Evolutionary conservation across 2,113 vertebrate genomes (phyloP).

Genomic region (Chascanopsetta lugubris): DNA sequence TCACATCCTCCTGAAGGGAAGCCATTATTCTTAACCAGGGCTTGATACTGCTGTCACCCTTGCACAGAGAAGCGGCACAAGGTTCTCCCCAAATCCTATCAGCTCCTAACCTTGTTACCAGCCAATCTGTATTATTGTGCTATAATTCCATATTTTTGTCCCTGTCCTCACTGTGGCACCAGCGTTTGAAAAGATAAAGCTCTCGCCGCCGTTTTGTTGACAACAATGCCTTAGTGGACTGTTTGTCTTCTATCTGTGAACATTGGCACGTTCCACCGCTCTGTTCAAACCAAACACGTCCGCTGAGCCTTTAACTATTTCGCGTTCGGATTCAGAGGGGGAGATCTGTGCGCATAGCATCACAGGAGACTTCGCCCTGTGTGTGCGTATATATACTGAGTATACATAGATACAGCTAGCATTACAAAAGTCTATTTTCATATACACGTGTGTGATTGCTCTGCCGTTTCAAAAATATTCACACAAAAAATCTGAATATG

Average conservation of each 20-base stretch:
- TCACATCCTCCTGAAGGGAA: slow-evolving; percentile 85
- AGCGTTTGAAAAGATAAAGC: slow-evolving; percentile 70
- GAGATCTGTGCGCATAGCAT: not conserved
- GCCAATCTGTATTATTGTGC: slow-evolving; percentile 85
- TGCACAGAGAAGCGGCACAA: slow-evolving; percentile 76
- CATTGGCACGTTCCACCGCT: slow-evolving; percentile 51
- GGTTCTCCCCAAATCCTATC: slow-evolving; percentile 83
- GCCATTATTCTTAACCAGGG: slow-evolving; percentile 84
- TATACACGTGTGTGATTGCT: no score
- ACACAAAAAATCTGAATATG: no score
- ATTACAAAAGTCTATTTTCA: no score
- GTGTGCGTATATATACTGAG: no score
- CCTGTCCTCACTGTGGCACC: slow-evolving; percentile 78
- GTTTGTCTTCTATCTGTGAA: slow-evolving; percentile 69
- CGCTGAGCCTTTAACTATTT: slow-evolving; percentile 45
- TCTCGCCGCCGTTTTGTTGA: slow-evolving; percentile 63
- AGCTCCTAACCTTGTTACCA: slow-evolving; percentile 84
- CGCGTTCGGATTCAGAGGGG: not conserved
- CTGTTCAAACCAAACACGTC: slow-evolving; percentile 50
- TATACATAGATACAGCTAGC: no score
- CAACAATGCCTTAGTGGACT: slow-evolving; percentile 63
- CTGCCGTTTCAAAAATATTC: no score
- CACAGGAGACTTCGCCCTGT: no score
- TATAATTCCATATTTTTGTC: slow-evolving; percentile 82
- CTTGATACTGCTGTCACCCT: slow-evolving; percentile 81